Base-by-base conservation (phyloP, 2,113 vertebrate species). In the Mola mola region DNA sequence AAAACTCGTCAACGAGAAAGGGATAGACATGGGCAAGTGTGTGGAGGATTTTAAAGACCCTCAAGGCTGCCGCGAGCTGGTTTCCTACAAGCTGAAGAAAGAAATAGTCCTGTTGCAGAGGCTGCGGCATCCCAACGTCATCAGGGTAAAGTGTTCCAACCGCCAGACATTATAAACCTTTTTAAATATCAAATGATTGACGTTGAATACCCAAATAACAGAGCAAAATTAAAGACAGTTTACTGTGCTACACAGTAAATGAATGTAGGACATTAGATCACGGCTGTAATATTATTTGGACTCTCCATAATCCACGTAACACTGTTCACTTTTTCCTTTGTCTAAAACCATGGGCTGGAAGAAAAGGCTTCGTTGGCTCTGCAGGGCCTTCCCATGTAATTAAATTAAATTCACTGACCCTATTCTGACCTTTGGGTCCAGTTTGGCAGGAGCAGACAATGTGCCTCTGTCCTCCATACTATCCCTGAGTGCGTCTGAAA, bases 11-110 rank as follows among this genome's bases (percentile, higher is more conserved):
- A 94, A 95, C 69, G 83, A 90, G 15, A 77, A 92, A 24, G 95
- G 95, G 9, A 81, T 89, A 38, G 95, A 96, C 85, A 93, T 95
- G 90, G 88, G 70, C 20, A 89, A 88, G 20, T 96, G 95, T 66
- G 21, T 94, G 78, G 89, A 90, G 75, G 91, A 92, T 2, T 93
- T 94, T 37, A 71, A 85, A 28, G 91, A 90, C 4, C 75, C 69
- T 0, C 66, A 53, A 2, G 92, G 91, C 8, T 94, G 93, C 81
- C 72, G 86, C 8, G 87, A 93, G 44, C 90, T 96, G 16, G 93
- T 94, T 36, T 91, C 93, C 0, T 94, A 88, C 84, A 96, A 94
- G 56, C 78, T 94, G 83, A 90, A 89, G 71, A 96, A 96, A 55
- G 95, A 96, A 90, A 90, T 94, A 41, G 71, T 89, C 16, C 84